phyloP scores from a whole-genome alignment of 2,888 invertebrate species.

The Celastrina argiolus region DNA sequence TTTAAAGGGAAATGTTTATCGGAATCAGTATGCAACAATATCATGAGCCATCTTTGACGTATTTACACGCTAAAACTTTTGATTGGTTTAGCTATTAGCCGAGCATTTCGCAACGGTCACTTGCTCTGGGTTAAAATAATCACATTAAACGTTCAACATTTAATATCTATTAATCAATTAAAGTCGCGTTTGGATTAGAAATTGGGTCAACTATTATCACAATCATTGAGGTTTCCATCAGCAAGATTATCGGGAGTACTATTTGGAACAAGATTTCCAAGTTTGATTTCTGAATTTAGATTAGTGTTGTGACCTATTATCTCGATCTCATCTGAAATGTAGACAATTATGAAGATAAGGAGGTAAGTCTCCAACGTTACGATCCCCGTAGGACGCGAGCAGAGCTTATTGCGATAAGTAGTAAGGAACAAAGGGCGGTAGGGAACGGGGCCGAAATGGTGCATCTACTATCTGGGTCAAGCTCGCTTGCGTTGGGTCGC shows the following conservation, averaged over 20 bases:
- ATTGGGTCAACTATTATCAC: not conserved
- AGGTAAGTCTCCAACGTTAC: not conserved
- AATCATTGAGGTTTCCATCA: not conserved
- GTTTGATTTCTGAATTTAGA: not conserved
- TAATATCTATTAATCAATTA: conserved; percentile 2
- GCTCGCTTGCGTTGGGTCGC: conserved; percentile 64
- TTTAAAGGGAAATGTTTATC: not conserved
- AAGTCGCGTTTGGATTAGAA: not conserved
- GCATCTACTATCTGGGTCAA: conserved; percentile 73
- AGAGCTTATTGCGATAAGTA: conserved; percentile 24
- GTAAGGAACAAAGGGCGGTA: conserved; percentile 42
- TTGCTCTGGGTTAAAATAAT: not conserved
- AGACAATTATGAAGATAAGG: not conserved
- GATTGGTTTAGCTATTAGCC: not conserved
- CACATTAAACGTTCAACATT: not conserved
- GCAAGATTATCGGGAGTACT: not conserved
- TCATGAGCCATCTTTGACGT: no score
- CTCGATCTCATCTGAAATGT: not conserved
- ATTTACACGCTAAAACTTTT: not conserved
- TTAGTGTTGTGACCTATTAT: not conserved
- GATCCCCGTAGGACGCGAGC: not conserved
- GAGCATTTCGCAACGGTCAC: not conserved
- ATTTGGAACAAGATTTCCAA: not conserved
- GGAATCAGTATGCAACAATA: not conserved
- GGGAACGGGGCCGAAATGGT: conserved; percentile 67